Conservation (phyloP, 2,797 vertebrate species). For the Esox lucius region DNA sequence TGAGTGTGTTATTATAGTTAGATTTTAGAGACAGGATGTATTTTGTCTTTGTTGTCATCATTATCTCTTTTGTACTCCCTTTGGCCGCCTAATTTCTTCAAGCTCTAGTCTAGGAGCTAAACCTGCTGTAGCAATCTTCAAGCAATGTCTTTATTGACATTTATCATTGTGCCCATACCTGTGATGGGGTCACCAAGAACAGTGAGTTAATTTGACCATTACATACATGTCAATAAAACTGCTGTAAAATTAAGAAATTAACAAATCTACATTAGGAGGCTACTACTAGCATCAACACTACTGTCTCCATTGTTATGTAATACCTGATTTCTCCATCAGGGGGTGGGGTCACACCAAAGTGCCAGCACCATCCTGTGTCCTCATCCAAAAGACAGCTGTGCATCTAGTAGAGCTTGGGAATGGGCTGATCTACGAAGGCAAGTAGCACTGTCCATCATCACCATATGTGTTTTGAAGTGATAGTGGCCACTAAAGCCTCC, state of each 20-base stretch:
- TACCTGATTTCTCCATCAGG: conserved; percentile 66
- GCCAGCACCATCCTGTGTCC: conserved; percentile 47
- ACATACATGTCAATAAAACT: neutral
- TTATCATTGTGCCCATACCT: no score
- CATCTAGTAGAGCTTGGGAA: neutral
- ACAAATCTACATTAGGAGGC: neutral
- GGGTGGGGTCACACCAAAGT: conserved; percentile 73
- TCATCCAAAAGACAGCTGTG: neutral
- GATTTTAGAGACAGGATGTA: conserved; percentile 59
- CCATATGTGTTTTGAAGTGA: neutral
- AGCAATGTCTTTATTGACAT: no score
- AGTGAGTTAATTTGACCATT: no score
- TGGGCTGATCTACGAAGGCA: neutral
- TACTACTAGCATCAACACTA: neutral
- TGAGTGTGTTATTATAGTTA: conserved; percentile 74
- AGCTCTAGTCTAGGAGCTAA: neutral
- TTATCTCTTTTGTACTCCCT: conserved; percentile 37
- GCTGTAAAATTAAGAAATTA: neutral
- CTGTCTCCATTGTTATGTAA: conserved; percentile 42
- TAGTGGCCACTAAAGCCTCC: neutral
- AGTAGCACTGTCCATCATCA: neutral
- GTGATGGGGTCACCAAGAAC: no score
- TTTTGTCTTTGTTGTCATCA: conserved; percentile 37
- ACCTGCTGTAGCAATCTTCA: no score
- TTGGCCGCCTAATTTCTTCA: neutral